Evolutionary conservation across 2,113 vertebrate species (phyloP).

Genomic region (Dolichotis patagonum): DNA sequence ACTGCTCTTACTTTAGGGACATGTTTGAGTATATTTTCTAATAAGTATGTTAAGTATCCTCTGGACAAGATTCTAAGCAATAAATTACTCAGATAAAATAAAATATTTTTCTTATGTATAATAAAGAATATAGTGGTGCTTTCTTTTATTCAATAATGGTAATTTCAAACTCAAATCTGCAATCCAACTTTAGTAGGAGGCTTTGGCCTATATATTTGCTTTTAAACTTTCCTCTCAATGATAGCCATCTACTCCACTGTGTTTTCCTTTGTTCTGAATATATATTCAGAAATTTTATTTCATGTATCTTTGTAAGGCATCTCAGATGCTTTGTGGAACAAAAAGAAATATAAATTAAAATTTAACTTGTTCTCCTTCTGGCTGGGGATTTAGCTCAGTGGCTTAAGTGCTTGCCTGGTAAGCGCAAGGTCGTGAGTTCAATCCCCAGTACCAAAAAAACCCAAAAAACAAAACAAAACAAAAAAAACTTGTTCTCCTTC

Average conservation of each 20-base stretch:
- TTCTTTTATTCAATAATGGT: neutral
- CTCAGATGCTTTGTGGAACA: conserved; percentile 40
- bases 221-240: neutral
- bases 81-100: conserved; percentile 16
- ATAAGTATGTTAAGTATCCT: neutral
- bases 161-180: conserved; percentile 28
- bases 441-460: too few relatives aligned
- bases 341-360: conserved; percentile 47
- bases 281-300: neutral
- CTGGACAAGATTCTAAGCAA: conserved; percentile 26
- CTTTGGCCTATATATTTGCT: neutral
- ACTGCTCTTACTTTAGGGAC: neutral
- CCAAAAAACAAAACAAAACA: too few relatives aligned
- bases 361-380: neutral
- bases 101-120: neutral
- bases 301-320: conserved; percentile 31
- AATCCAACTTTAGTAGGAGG: conserved; percentile 9
- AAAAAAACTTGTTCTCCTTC: neutral
- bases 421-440: too few relatives aligned
- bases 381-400: too few relatives aligned
- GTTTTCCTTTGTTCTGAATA: conserved; percentile 44
- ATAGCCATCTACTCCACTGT: neutral
- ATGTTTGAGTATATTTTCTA: conserved; percentile 39
- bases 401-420: too few relatives aligned
- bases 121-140: conserved; percentile 13